Evolutionary conservation across 2,888 invertebrate species (phyloP).

Genomic region (Catocala sponsa): DNA sequence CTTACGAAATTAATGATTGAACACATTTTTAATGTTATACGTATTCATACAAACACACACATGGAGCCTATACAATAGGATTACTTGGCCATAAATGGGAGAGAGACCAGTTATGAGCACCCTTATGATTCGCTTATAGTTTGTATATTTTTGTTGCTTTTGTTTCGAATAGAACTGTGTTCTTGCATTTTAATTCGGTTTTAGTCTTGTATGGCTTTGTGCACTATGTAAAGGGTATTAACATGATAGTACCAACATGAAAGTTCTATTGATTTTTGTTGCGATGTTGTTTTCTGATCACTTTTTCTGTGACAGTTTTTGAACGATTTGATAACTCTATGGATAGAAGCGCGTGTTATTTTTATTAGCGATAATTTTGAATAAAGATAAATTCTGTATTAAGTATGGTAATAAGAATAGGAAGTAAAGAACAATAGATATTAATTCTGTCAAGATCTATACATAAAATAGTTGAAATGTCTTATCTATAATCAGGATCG

Average conservation of each 20-base stretch:
- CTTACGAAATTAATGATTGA: constrained; percentile 85
- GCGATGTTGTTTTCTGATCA: not conserved
- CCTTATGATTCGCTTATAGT: constrained; percentile 78
- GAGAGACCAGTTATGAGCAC: constrained; percentile 81
- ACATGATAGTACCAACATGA: constrained; percentile 20
- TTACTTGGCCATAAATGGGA: constrained; percentile 82
- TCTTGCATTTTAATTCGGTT: constrained; percentile 82
- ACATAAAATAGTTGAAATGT: constrained; percentile 26
- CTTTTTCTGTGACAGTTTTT: not conserved
- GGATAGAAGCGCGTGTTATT: no score
- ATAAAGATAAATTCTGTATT: not conserved
- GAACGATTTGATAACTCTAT: not conserved
- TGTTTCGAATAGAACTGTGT: constrained; percentile 80
- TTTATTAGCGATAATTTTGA: not conserved
- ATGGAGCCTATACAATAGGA: constrained; percentile 78
- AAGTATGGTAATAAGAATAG: constrained; percentile 5
- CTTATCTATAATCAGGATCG: constrained; percentile 46
- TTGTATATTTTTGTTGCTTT: constrained; percentile 81
- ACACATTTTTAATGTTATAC: constrained; percentile 76
- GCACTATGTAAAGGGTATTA: constrained; percentile 33
- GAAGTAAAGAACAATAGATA: constrained; percentile 27
- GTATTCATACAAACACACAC: constrained; percentile 59
- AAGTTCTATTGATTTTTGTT: constrained; percentile 32
- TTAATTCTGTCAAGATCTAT: constrained; percentile 15
- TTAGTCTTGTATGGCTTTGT: constrained; percentile 57